Conservation (phyloP, 2,797 vertebrate species). For the Gastrophryne carolinensis region DNA sequence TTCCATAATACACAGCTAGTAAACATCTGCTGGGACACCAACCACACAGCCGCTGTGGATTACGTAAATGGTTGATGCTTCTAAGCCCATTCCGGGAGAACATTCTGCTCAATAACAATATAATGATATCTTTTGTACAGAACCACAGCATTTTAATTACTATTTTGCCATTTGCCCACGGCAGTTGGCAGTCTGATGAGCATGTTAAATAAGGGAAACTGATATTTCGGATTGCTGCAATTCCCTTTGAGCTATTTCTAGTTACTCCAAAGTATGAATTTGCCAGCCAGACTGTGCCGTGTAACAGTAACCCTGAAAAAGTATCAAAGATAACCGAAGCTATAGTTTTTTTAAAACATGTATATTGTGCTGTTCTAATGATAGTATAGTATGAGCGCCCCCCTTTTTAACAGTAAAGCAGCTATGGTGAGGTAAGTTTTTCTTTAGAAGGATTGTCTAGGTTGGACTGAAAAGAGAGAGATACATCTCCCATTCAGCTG, state of each 20-base stretch:
- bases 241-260: neutral
- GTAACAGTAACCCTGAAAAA: no score
- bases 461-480: no score
- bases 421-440: no score
- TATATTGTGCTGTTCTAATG: no score
- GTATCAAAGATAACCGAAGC: no score
- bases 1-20: constrained; percentile 12
- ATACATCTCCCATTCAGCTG: no score
- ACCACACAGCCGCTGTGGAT: constrained; percentile 16
- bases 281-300: constrained; percentile 19
- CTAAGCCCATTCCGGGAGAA: constrained; percentile 31
- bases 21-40: constrained; percentile 18
- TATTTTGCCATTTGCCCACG: constrained; percentile 43
- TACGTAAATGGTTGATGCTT: constrained; percentile 41
- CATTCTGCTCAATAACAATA: constrained; percentile 47
- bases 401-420: no score
- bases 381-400: no score
- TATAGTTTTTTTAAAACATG: no score
- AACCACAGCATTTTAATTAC: constrained; percentile 49
- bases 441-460: no score
- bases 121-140: constrained; percentile 50
- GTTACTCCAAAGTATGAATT: constrained; percentile 23
- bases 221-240: constrained; percentile 30
- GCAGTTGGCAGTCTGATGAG: constrained; percentile 40
- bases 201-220: constrained; percentile 38